Evolutionary conservation across 92 coral and sea anemone genomes (phyloP), one percentile per base, ranked within the genome.

Genomic region (Plumapathes pennacea): DNA sequence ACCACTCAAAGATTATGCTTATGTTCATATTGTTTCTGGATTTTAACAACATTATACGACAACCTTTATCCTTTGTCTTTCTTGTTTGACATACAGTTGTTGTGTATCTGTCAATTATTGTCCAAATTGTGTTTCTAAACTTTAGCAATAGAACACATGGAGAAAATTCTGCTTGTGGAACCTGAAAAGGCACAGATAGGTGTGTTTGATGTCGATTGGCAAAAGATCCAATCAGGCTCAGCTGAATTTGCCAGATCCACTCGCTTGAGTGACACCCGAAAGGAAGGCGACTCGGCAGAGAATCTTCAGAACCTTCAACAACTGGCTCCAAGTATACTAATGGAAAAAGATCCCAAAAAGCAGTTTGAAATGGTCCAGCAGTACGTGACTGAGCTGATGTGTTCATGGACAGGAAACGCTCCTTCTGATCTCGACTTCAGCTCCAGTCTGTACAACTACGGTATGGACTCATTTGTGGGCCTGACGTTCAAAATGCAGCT

Each of bases 161-260:
- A 72, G 46, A 41, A 81, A 18, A 23, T 81, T 38, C 72, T 81
- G 38, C 52, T 67, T 10, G 62, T 65, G 38, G 60, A 81, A 8
- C 71, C 87, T 24, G 55, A 32, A 32, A 37, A 31, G 6, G 52
- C 70, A 31, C 76, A 81, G 36, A 13, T 81, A 4, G 81, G 56
- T 44, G 37, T 81, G 49, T 81, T 81, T 45, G 82, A 81, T 13
- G 77, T 62, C 19, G 87, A 81, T 72, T 81, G 87, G 87, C 47
- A 66, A 11, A 66, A 57, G 2, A 27, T 81, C 27, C 50, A 63
- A 41, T 61, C 32, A 7, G 39, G 58, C 12, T 41, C 71, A 9
- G 45, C 54, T 0, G 77, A 55, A 21, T 34, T 81, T 21, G 73
- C 31, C 0, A 81, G n/a, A 42, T 66, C 81, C 38, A 43, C 71